phyloP scores from a whole-genome alignment of 2,888 invertebrate genomes.

The Eilema sororculum region DNA sequence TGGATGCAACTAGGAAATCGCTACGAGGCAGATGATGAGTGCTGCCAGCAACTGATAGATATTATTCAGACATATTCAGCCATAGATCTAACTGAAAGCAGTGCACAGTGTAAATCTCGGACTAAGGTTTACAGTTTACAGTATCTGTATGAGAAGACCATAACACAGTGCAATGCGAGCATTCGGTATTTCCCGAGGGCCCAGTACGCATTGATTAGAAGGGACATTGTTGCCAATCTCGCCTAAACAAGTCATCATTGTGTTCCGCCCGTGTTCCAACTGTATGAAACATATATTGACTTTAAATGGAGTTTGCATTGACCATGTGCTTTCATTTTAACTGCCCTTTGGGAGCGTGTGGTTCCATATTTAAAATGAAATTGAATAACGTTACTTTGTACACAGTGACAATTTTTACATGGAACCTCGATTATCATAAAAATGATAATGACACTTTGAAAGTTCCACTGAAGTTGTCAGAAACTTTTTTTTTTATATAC shows the following conservation, averaged over 20 bases:
- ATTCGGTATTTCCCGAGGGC: conserved; percentile 48
- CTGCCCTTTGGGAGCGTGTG: conserved; percentile 1
- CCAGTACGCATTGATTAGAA: conserved; percentile 53
- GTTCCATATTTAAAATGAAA: conserved; percentile 17
- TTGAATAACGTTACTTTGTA: not conserved
- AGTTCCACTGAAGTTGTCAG: not conserved
- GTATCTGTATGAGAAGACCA: conserved; percentile 42
- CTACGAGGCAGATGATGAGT: too few relatives aligned
- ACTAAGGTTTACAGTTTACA: conserved; percentile 28
- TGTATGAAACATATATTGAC: conserved; percentile 44
- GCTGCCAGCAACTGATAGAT: too few relatives aligned
- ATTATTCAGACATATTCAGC: too few relatives aligned
- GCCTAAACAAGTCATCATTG: conserved; percentile 53
- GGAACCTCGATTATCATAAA: conserved; percentile 8
- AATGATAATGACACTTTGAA: not conserved
- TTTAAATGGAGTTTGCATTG: conserved; percentile 39
- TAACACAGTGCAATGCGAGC: conserved; percentile 29
- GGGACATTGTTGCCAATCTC: conserved; percentile 55
- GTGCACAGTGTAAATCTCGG: not conserved
- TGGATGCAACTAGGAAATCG: too few relatives aligned
- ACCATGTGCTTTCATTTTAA: conserved; percentile 28
- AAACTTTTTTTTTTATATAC: not conserved
- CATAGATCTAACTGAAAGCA: not conserved
- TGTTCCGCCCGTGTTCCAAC: conserved; percentile 27
- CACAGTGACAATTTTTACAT: conserved; percentile 3